phyloP scores from a whole-genome alignment of 2,888 invertebrate genomes.

The Morpho achilles region DNA sequence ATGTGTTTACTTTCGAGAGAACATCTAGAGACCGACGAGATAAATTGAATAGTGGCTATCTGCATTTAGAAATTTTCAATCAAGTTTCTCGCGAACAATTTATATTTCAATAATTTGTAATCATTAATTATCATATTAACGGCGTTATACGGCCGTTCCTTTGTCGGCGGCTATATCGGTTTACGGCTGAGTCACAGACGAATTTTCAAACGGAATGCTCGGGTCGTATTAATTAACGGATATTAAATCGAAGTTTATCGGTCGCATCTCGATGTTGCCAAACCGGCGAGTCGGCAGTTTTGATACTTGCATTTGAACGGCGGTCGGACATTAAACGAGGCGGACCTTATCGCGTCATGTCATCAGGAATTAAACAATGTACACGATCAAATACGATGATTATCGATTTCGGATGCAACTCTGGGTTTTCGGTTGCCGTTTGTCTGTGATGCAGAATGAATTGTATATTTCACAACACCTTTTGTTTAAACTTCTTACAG shows the following conservation, averaged over 20 bases:
- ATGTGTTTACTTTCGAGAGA: conserved; percentile 34
- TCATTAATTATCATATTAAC: conserved; percentile 77
- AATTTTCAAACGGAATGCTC: conserved; percentile 69
- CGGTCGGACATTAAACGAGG: conserved; percentile 52
- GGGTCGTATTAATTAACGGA: conserved; percentile 77
- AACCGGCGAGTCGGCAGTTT: conserved; percentile 68
- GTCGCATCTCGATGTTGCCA: conserved; percentile 73
- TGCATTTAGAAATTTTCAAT: conserved; percentile 39
- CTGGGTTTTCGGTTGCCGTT: conserved; percentile 11
- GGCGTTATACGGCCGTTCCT: conserved; percentile 65
- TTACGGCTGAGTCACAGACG: conserved; percentile 69
- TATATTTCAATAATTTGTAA: conserved; percentile 58
- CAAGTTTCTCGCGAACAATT: conserved; percentile 61
- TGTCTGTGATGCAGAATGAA: conserved; percentile 26
- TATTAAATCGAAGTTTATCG: conserved; percentile 77
- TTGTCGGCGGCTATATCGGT: conserved; percentile 70
- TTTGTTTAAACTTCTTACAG: conserved; percentile 35
- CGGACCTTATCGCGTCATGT: conserved; percentile 66
- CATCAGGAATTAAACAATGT: conserved; percentile 73
- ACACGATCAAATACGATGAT: conserved; percentile 67
- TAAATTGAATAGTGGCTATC: background rate
- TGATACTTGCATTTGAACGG: conserved; percentile 54
- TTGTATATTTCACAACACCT: conserved; percentile 37
- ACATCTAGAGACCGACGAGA: conserved; percentile 7
- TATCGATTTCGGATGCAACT: conserved; percentile 49